phyloP scores from a whole-genome alignment of 2,113 vertebrate genomes.

The Benitochromis conjunctus region DNA sequence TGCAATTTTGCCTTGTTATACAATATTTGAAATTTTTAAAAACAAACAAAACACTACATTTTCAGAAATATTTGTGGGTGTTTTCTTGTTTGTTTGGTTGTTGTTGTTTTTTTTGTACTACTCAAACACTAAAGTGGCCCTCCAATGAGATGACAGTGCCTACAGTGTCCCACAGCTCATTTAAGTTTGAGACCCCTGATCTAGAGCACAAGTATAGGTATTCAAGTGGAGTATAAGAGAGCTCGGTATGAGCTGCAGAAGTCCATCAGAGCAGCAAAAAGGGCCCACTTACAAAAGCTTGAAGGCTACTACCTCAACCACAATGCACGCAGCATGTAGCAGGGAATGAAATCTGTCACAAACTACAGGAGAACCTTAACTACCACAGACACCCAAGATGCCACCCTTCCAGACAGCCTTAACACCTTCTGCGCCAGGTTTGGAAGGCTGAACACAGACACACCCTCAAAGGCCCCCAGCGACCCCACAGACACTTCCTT shows the following conservation, averaged over 20 bases:
- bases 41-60: background rate
- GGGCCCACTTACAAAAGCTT: background rate
- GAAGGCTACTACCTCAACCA: background rate
- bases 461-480: background rate
- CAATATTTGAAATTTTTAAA: no score
- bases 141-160: fast-evolving
- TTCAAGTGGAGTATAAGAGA: background rate
- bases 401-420: background rate
- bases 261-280: background rate
- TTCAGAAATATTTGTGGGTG: background rate
- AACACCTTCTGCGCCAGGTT: background rate
- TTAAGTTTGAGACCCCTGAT: background rate
- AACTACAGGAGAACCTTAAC: background rate
- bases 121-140: background rate
- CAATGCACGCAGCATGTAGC: background rate
- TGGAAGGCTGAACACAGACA: background rate
- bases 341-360: background rate
- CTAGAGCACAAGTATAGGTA: background rate
- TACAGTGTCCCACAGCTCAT: background rate
- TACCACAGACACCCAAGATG: background rate
- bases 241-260: fast-evolving
- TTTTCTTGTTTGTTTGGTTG: fast-evolving
- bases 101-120: background rate
- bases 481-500: background rate
- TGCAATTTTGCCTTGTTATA: background rate